A percentile compares a stretch with the other conserved stretches of the same genome.
phyloP scores from a whole-genome alignment of 1,140 invertebrate species.

The Ptiloglossa arizonensis region DNA sequence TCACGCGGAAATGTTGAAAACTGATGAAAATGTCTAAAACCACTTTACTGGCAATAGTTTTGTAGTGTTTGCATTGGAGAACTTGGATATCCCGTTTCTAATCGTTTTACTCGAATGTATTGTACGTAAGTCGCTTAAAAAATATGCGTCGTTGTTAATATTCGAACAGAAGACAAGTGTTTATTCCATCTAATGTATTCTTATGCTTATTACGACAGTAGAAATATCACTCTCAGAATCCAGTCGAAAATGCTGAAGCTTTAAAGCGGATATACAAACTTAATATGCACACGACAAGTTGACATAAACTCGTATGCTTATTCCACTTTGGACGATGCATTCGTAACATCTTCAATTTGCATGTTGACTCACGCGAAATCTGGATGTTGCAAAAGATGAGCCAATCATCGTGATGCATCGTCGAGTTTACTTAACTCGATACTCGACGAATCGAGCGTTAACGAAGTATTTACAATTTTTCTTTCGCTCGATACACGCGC shows the following conservation, averaged over 20 bases:
- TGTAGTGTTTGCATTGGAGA: too few species aligned
- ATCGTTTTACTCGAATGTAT: too few species aligned
- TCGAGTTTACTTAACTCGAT: not conserved
- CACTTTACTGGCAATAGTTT: too few species aligned
- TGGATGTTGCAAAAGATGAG: not conserved
- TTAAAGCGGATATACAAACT: not conserved
- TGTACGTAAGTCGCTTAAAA: too few species aligned
- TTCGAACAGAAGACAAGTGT: not conserved
- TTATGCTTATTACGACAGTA: too few species aligned
- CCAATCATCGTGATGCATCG: too few species aligned
- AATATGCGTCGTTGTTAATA: not conserved
- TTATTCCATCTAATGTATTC: not conserved
- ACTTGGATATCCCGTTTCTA: too few species aligned
- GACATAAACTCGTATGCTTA: conserved; percentile 32
- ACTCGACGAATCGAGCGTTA: too few species aligned
- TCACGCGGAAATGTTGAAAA: too few species aligned
- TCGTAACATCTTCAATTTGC: conserved; percentile 28
- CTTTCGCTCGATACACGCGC: too few species aligned
- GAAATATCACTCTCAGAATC: not conserved
- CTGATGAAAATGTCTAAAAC: too few species aligned
- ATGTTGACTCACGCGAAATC: conserved; percentile 23
- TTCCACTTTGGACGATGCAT: conserved; percentile 18
- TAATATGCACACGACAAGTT: conserved; percentile 23
- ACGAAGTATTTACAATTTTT: too few species aligned
- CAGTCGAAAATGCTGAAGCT: conserved; percentile 7